Percentiles rank a stretch among this genome's conserved stretches.
phyloP scores from a whole-genome alignment of 2,113 vertebrate genomes.

The Zeus faber region DNA sequence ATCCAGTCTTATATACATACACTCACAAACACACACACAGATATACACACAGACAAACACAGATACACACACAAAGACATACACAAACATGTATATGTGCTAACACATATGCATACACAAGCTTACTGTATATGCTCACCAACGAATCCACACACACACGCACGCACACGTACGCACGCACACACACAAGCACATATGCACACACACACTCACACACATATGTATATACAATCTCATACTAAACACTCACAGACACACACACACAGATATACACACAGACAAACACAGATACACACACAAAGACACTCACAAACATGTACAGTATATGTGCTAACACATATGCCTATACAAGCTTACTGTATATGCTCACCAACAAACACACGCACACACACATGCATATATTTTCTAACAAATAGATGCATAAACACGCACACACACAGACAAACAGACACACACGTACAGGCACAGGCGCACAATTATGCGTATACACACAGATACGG shows the following conservation, averaged over 20 bases:
- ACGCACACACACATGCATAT: slow-evolving; percentile 4
- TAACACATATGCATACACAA: neutral
- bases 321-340: too few relatives aligned
- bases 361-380: too few relatives aligned
- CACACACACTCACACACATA: slow-evolving; percentile 4
- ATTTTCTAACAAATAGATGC: neutral
- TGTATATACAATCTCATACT: neutral
- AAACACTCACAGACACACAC: too few relatives aligned
- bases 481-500: neutral
- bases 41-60: neutral
- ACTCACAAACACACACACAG: neutral
- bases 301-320: too few relatives aligned
- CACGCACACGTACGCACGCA: slow-evolving; percentile 13
- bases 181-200: slow-evolving; percentile 7
- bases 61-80: too few relatives aligned
- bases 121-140: too few relatives aligned
- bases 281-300: neutral
- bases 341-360: too few relatives aligned
- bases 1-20: neutral
- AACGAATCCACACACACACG: neutral
- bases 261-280: neutral
- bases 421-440: too few relatives aligned
- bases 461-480: neutral
- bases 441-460: neutral
- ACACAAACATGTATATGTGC: slow-evolving; percentile 5